Evolutionary conservation across 2,888 invertebrate genomes (phyloP), one percentile per base, ranked within the genome.

Genomic region (Drosophila sordidula): DNA sequence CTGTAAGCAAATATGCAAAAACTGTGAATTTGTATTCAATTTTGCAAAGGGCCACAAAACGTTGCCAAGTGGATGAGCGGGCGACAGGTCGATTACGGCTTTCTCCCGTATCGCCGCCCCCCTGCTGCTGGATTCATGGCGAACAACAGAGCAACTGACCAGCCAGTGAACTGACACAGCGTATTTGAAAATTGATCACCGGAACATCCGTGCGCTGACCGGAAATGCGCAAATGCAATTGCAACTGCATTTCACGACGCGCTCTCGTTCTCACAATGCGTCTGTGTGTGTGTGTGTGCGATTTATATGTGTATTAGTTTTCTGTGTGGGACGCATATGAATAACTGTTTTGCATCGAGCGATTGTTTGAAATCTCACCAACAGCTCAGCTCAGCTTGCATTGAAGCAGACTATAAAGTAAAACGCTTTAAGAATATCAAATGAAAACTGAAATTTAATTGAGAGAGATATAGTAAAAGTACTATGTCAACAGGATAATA

Each of bases 171-270:
- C 85, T 87, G 85, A 85, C 85, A 76, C 82, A 81, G 85, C 80
- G 85, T 71, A 82, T 85, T 85, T 84, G 78, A 87, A 85, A 85
- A 85, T 85, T 85, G 85, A 85, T 85, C 85, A 85, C 85, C 85
- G 85, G 87, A 87, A 85, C 78, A 87, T 87, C 87, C 87, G 85
- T 76, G 82, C 85, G 80, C 80, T 84, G 85, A 87, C 85, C 85
- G 85, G 85, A 85, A 85, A 82, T 87, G 82, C 85, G 75, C 87
- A 84, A 85, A 87, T 81, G 87, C 85, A 78, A 77, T 69, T 71
- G 69, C 81, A 84, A 72, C 77, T 75, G 72, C 67, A 73, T 52
- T 58, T 54, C 66, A 58, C 47, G 47, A 26, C 44, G 11, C 36
- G n/a, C 45, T 29, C 26, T 26, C n/a, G 8, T 18, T 44, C 29